Base-by-base conservation (phyloP, 2,888 invertebrate genomes). In the Eretmocerus hayati region DNA sequence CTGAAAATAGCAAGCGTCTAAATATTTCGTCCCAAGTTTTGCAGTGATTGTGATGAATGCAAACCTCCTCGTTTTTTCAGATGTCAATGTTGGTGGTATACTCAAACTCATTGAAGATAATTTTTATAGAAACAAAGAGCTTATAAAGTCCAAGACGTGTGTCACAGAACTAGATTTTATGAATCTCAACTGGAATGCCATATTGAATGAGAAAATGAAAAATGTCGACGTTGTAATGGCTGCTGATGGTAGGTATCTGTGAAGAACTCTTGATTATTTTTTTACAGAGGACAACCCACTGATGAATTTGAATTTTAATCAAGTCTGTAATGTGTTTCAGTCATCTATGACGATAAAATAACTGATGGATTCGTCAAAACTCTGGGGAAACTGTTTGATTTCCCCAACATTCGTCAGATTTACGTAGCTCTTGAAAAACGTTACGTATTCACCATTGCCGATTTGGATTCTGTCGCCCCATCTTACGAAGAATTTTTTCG, bases 391-490 rank as follows among this genome's bases (percentile, higher is more conserved):
- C 75, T 90, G 32, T 70, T 90, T 15, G 75, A 75, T 52, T 72
- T 74, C 4, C 84, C 83, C 66, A 1, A 21, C 9, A 19, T 16
- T n/a, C 33, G 45, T 2, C 9, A 16, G 4, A 71, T 87, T 19
- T 88, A 84, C 61, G 74, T 91, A 23, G 87, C 89, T 3, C 63
- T 91, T 56, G 91, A 92, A 66, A 90, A 90, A 66, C 83, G 91
- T 43, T 91, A 82, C 67, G 90, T 91, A 6, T 92, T 91, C 63
- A 90, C 90, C 0, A 69, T 87, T 55, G 79, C 81, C 13, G 87
- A 90, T 61, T 77, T 87, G 67, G 88, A 90, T 54, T 80, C 84
- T 0, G 83, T 83, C n/a, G 90, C 91, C 1, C 90, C 90, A 0
- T 90, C 90, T 74, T 91, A 87, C 62, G 90, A 90, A 63, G 84